phyloP scores from a whole-genome alignment of 2,888 invertebrate species.

The Thecophora atra region DNA sequence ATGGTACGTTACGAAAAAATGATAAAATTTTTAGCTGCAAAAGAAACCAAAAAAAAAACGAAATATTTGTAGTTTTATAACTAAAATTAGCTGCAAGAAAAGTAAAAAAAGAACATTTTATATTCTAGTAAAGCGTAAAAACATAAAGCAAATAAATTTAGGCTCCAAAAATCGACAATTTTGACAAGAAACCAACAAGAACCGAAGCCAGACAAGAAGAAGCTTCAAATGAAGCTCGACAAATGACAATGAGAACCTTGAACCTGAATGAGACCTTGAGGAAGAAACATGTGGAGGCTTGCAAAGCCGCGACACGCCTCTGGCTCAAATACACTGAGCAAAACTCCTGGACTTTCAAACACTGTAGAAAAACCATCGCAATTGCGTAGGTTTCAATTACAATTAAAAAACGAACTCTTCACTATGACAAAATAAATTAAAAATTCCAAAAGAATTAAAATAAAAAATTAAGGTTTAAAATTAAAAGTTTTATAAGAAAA shows the following conservation, averaged over 20 bases:
- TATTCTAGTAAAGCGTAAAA: conserved; percentile 46
- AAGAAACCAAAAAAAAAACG: not conserved
- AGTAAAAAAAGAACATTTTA: conserved; percentile 42
- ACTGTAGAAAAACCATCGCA: conserved; percentile 2
- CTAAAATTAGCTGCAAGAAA: conserved; percentile 7
- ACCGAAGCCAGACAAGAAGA: not conserved
- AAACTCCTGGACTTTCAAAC: conserved; percentile 8
- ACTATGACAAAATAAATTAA: not conserved
- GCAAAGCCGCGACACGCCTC: not conserved
- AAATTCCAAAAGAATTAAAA: not conserved
- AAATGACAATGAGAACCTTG: not conserved
- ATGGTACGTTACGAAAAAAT: conserved; percentile 13
- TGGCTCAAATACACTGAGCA: not conserved
- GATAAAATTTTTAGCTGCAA: conserved; percentile 6
- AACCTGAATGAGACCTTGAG: not conserved
- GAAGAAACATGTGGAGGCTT: not conserved
- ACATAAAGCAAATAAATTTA: conserved; percentile 37
- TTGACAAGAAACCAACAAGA: conserved; percentile 40
- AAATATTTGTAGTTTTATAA: conserved; percentile 2
- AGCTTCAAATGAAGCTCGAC: not conserved
- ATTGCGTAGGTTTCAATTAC: conserved; percentile 1
- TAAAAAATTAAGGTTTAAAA: not conserved
- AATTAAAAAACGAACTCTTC: too few species aligned
- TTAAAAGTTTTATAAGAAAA: not conserved
- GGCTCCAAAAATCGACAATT: conserved; percentile 52